Evolutionary conservation across 2,888 invertebrate species (phyloP), one percentile per base, ranked within the genome.

Genomic region (Lasius fuliginosus): DNA sequence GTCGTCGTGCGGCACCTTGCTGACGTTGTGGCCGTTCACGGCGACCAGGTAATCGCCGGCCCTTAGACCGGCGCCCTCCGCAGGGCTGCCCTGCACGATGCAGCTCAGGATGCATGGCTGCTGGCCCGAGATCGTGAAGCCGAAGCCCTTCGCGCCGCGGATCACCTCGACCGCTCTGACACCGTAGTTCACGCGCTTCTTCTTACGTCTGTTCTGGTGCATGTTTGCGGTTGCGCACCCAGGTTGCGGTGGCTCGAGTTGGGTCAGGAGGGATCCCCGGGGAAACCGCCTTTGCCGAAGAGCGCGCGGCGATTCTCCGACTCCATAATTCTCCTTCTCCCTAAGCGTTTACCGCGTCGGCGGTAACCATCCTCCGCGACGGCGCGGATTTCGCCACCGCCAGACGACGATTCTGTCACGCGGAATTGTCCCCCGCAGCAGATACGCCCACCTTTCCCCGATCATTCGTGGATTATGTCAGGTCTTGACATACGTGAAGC

Each of bases 101-200:
- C 98, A 99, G 75, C 99, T 98, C 83, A 99, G 96, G 87, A 99
- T 98, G 94, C 99, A 99, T 0, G 99, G 99, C 93, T 98, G 97
- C 94, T 99, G 99, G 3, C 99, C 99, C 1, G 99, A 99, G 93
- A 99, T 99, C 33, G 99, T 99, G 94, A 99, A 99, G n/a, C 99
- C 99, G 94, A 98, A 99, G 11, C 99, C 99, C 92, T 98, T 98
- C 85, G 97, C 96, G 3, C 99, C 98, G 87, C 99, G 96, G 11
- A 97, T 96, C 62, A 99, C 97, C 92, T 99, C 98, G 79, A 99
- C 98, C 49, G 97, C 97, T 88, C 98, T 96, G 87, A 98, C 97
- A 56, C 98, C 97, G 93, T 97, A 97, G 92, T 97, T 97, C 30
- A 97, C 96, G 74, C 97, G 96, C 95, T 97, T 97, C 95, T 97